Evolutionary conservation across 2,113 vertebrate genomes (phyloP).

Genomic region (Boleophthalmus pectinirostris): DNA sequence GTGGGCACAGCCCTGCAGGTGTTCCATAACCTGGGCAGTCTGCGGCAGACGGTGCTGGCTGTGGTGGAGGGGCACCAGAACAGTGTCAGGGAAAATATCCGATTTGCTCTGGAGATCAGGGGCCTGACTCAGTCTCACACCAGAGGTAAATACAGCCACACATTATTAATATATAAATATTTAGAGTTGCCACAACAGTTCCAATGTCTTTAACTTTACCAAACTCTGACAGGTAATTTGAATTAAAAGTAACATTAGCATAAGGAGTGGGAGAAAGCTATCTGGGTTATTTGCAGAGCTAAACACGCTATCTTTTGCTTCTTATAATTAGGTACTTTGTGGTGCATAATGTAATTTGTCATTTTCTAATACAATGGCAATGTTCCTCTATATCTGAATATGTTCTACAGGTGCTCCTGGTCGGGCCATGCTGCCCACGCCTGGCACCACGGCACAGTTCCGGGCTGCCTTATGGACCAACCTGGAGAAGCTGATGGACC

Average conservation of each 20-base stretch:
- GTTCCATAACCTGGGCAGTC: slow-evolving; percentile 92
- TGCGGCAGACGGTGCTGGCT: slow-evolving; percentile 84
- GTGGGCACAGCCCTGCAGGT: slow-evolving; percentile 97
- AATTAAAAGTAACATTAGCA: too few species aligned
- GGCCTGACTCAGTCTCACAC: slow-evolving; percentile 84
- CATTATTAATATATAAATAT: too few species aligned
- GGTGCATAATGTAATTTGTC: not conserved
- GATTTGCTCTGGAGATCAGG: slow-evolving; percentile 89
- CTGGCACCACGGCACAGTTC: slow-evolving; percentile 91
- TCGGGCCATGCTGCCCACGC: slow-evolving; percentile 90
- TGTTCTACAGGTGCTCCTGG: slow-evolving; percentile 84
- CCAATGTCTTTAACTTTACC: too few species aligned
- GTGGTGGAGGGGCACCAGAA: slow-evolving; percentile 88
- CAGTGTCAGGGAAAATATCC: slow-evolving; percentile 86
- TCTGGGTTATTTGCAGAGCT: too few species aligned
- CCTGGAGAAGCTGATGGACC: slow-evolving; percentile 97
- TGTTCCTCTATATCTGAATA: too few species aligned
- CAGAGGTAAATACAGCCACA: slow-evolving; percentile 77
- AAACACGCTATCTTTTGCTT: too few species aligned
- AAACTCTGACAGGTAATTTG: too few species aligned
- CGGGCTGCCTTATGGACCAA: slow-evolving; percentile 96
- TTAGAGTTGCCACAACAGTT: too few species aligned
- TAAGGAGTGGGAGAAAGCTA: too few species aligned
- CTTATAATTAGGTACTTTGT: too few species aligned
- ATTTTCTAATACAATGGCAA: too few species aligned